Conservation (phyloP, 2,888 invertebrate species). For the Stenotaenia linearis region DNA sequence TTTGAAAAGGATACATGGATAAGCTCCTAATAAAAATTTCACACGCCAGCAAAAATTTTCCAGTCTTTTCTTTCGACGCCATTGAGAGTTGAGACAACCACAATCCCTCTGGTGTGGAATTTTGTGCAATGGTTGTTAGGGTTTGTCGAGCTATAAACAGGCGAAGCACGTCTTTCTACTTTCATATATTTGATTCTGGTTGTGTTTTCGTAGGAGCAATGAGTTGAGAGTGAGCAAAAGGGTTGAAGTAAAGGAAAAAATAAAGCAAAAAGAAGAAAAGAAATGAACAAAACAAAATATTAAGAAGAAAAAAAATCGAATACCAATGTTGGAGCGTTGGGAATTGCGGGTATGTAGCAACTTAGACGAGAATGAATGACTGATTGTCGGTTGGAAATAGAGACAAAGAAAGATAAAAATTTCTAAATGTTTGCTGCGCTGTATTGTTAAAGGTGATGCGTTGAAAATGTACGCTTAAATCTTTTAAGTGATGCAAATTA, state of each 20-base stretch:
- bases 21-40: conserved; percentile 21
- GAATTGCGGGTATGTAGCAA: background rate
- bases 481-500: background rate
- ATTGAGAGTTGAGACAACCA: conserved; percentile 1
- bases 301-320: background rate
- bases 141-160: conserved; percentile 7
- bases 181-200: conserved; percentile 20
- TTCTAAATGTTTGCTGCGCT: background rate
- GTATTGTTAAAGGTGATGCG: background rate
- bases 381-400: background rate
- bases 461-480: background rate
- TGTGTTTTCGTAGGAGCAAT: conserved; percentile 1
- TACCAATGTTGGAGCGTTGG: background rate
- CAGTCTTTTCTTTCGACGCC: conserved; percentile 13
- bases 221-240: conserved; percentile 24
- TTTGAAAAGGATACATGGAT: conserved; percentile 16
- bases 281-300: background rate
- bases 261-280: background rate
- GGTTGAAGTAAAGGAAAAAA: background rate
- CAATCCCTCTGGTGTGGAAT: conserved; percentile 18
- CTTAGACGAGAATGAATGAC: background rate
- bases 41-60: background rate
- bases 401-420: background rate
- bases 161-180: conserved; percentile 9
- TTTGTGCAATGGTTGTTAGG: conserved; percentile 6